Evolutionary conservation across 2,888 invertebrate species (phyloP).

Genomic region (Lucinisca nassula): DNA sequence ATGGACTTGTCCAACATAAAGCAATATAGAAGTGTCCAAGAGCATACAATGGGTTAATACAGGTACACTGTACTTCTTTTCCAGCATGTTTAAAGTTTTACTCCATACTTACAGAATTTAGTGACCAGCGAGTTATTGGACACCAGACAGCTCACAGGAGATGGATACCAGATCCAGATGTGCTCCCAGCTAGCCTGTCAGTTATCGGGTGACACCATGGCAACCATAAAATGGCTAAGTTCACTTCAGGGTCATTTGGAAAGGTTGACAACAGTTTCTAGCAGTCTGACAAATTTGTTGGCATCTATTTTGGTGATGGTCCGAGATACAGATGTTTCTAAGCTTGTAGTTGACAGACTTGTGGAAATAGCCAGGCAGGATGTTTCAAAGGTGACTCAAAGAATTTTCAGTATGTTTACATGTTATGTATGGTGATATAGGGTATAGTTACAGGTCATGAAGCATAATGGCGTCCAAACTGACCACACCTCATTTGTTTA

Average conservation of each 20-base stretch:
- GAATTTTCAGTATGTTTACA: no score
- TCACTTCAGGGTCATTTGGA: conserved; percentile 37
- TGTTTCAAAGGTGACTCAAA: conserved; percentile 76
- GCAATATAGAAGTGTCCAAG: no score
- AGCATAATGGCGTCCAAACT: no score
- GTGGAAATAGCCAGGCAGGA: conserved; percentile 73
- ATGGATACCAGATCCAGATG: conserved; percentile 23
- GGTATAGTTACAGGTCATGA: no score
- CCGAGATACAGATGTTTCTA: conserved; percentile 47
- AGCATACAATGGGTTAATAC: no score
- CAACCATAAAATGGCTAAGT: conserved; percentile 42
- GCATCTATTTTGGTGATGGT: conserved; percentile 69
- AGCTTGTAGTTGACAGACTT: conserved; percentile 65
- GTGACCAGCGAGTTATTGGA: not conserved
- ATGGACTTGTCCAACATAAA: no score
- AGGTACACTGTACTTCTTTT: no score
- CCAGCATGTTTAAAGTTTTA: no score
- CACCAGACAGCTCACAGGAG: not conserved
- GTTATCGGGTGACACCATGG: conserved; percentile 17
- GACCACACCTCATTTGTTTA: no score
- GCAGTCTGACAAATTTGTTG: conserved; percentile 66
- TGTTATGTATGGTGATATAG: no score
- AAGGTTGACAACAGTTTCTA: conserved; percentile 58
- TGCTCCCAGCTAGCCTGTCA: conserved; percentile 55
- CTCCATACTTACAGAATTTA: no score